Evolutionary conservation across 2,888 invertebrate species (phyloP), one percentile per base, ranked within the genome.

Genomic region (Limnephilus auricula): DNA sequence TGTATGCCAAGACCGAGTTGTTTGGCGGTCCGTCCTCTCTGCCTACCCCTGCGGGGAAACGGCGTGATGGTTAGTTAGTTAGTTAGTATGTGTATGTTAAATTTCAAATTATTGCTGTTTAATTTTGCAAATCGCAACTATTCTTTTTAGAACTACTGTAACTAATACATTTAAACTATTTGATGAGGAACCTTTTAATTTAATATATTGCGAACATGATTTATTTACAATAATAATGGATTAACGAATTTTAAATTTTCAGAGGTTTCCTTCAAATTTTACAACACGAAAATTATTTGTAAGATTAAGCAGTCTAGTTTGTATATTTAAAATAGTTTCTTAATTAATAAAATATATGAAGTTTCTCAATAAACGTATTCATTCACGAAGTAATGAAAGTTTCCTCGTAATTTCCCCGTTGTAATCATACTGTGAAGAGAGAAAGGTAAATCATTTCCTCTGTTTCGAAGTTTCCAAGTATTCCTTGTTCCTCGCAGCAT

Each of bases 361-460:
- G 65, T 86, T 86, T 6, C 65, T 86, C 86, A 86, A 86, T 86
- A 86, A 86, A 86, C 34, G 65, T 50, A 86, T 86, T 86, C 86
- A 86, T 65, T 86, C 86, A 32, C 13, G 13, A 50, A 85, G 65
- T 85, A 40, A 30, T n/a, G 85, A 37, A 40, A 85, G 85, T 82
- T 82, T 34, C 85, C n/a, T 2, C 30, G 30, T 85, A 34, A 85
- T 40, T 85, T 40, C n/a, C 40, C 25, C 25, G 18, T 34, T 82
- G 34, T 82, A 82, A 82, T 82, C 82, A 34, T 34, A 25, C 34
- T 82, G 32, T 82, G 32, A 34, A 82, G n/a, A 25, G 82, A 82
- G 82, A 82, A 65, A 82, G 25, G 32, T 82, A 34, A 82, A 82
- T 34, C 82, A 18, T 82, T 82, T 31, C 34, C 32, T 31, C 80